Evolutionary conservation across 2,888 invertebrate genomes (phyloP), one percentile per base, ranked within the genome.

Genomic region (Cartodere bifasciata): DNA sequence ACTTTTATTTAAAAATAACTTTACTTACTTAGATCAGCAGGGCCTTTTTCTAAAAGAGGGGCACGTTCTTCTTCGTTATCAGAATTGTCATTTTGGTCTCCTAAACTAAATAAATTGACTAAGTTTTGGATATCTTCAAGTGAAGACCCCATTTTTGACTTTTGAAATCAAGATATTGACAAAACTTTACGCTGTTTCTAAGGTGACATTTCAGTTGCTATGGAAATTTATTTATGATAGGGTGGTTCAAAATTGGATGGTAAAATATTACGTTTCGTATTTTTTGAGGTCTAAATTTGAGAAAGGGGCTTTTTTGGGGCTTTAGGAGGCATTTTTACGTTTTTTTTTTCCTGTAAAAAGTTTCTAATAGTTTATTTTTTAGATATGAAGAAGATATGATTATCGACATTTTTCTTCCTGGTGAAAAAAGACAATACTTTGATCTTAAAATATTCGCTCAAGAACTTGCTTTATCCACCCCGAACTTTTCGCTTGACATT

Each of bases 371-470:
- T 15, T 28, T 37, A 28, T 39, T 37, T 47, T 53, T 29, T 62
- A 85, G 79, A 80, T 88, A 90, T n/a, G n/a, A n/a, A n/a, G 91
- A 92, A 58, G 80, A 85, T 55, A 74, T 92, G 60, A 67, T 86
- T n/a, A 64, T 92, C 13, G 68, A 70, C 36, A 69, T 91, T 10
- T 63, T 72, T 44, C 62, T 92, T 54, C 81, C 86, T 0, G 79
- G 72, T 2, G 87, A 88, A 51, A 70, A 69, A 36, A 71, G 70
- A 24, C 74, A 79, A 41, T 78, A 80, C 48, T 72, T 91, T 35
- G 75, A 82, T 40, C 62, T 91, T 24, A 71, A 75, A 37, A 75
- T 80, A 3, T 65, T 68, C 9, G 64, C 67, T 17, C 64, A 60
- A 6, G 67, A 68, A 37, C 56, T 87, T 13, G 73, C 73, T 34